Evolutionary conservation across 2,113 vertebrate genomes (phyloP), one percentile per base, ranked within the genome.

Genomic region (Myiagra hebetior): DNA sequence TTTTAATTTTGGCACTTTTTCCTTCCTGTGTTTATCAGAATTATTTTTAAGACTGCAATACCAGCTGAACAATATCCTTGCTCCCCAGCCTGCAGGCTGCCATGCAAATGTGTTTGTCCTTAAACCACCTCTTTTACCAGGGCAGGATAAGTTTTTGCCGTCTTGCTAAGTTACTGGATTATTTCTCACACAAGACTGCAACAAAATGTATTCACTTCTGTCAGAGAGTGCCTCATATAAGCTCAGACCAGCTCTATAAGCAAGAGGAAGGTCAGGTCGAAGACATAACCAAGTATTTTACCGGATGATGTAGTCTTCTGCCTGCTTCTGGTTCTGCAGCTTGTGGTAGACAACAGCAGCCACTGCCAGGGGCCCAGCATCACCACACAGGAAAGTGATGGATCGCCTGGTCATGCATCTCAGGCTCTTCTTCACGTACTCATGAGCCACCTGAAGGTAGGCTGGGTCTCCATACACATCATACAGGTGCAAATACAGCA

Each of bases 341-440:
- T 98, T 99, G 93, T 98, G 94, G 92, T 98, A 98, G 26, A 99
- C 80, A 3, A 98, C 99, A 3, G 99, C 99, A 12, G 99, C 99
- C 53, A 99, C 97, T 0, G 99, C 99, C 88, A 99, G 97, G 2
- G 99, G 99, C 12, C 99, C 99, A 0, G 99, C 98, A 10, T 99
- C 99, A 3, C 99, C 99, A 1, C 99, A 99, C 33, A 99, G 97
- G 96, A 99, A 99, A 44, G 99, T 99, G 96, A 99, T 98, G 56
- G 98, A 99, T 13, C 98, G 97, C 28, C 97, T 98, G 31, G 98
- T 99, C 97, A 99, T 44, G 63, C 98, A 98, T 79, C 89, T 98
- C 83, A 99, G 98, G 85, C 98, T 98, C 93, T 96, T 99, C 97
- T 97, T 98, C 35, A 98, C 97, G 0, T 99, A 98, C 26, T 99